Conservation (phyloP, 2,797 vertebrate species). For the Gephyroberyx darwinii region DNA sequence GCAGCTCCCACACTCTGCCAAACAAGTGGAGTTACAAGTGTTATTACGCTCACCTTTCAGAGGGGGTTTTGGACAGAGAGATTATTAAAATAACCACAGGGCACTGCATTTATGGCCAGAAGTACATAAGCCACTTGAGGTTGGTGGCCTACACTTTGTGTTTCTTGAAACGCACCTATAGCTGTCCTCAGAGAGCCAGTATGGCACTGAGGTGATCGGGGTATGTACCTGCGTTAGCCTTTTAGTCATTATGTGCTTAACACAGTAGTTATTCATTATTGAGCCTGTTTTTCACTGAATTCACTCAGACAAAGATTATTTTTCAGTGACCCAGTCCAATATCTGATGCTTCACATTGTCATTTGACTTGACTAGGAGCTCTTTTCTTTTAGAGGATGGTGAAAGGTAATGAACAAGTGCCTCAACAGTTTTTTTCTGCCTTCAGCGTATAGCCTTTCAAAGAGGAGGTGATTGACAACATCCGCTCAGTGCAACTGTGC, state of each 20-base stretch:
- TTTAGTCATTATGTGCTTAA: conserved; percentile 75
- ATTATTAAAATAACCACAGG: conserved; percentile 86
- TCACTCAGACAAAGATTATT: conserved; percentile 58
- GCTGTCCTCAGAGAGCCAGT: conserved; percentile 64
- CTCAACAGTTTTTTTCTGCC: conserved; percentile 67
- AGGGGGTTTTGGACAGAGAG: conserved; percentile 77
- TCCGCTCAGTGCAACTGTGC: conserved; percentile 75
- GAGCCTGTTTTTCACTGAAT: conserved; percentile 59
- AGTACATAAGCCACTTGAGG: conserved; percentile 77
- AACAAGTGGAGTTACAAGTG: conserved; percentile 80
- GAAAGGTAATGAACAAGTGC: conserved; percentile 73
- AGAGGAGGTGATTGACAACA: conserved; percentile 75
- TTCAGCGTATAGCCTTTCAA: conserved; percentile 68
- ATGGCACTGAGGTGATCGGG: conserved; percentile 54
- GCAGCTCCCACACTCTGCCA: conserved; percentile 65
- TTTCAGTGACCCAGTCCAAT: conserved; percentile 68
- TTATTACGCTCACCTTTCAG: conserved; percentile 81
- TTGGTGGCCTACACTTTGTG: conserved; percentile 65
- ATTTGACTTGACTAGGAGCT: conserved; percentile 56
- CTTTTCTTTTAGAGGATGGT: conserved; percentile 56
- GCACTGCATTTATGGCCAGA: conserved; percentile 79
- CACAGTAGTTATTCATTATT: conserved; percentile 70
- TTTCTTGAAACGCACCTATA: conserved; percentile 67
- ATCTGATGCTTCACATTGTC: conserved; percentile 47
- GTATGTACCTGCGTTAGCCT: conserved; percentile 65